Conservation (phyloP, 1,140 invertebrate species). For the Tribolium madens region DNA sequence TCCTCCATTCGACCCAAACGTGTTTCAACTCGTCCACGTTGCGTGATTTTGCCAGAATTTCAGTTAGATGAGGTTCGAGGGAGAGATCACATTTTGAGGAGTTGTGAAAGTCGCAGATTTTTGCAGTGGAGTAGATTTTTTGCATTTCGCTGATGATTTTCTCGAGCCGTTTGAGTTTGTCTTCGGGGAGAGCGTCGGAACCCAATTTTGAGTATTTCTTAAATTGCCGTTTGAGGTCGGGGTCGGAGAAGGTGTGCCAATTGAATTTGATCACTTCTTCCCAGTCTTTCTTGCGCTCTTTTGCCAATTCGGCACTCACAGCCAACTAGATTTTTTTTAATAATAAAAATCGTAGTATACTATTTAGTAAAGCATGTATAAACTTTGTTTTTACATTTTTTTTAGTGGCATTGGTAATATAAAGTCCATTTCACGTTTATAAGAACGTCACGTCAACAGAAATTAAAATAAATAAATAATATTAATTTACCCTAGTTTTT, state of each 20-base stretch:
- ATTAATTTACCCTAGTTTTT: too few relatives aligned
- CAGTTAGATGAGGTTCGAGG: constrained; percentile 82
- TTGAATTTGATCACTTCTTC: constrained; percentile 52
- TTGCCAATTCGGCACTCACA: constrained; percentile 53
- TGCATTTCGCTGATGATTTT: constrained; percentile 80
- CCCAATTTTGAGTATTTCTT: constrained; percentile 56
- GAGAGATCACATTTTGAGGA: constrained; percentile 76
- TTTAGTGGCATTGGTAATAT: too few relatives aligned
- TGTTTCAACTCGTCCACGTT: constrained; percentile 67
- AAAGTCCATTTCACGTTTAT: too few relatives aligned
- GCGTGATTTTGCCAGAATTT: constrained; percentile 69
- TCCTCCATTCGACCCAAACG: constrained; percentile 76
- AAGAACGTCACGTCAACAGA: too few relatives aligned
- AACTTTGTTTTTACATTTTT: too few relatives aligned
- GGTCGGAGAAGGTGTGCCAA: constrained; percentile 54
- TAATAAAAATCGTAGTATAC: too few relatives aligned
- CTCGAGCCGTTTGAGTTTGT: constrained; percentile 74
- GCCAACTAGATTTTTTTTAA: constrained; percentile 51
- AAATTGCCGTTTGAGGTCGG: constrained; percentile 54
- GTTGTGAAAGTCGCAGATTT: constrained; percentile 80
- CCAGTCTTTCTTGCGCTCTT: constrained; percentile 56
- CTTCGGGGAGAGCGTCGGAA: constrained; percentile 76
- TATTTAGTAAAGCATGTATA: too few relatives aligned
- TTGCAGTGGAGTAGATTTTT: constrained; percentile 82
- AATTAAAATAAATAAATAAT: too few relatives aligned